Evolutionary conservation across 1,140 invertebrate species (phyloP), one percentile per base, ranked within the genome.

Genomic region (Microplitis mediator): DNA sequence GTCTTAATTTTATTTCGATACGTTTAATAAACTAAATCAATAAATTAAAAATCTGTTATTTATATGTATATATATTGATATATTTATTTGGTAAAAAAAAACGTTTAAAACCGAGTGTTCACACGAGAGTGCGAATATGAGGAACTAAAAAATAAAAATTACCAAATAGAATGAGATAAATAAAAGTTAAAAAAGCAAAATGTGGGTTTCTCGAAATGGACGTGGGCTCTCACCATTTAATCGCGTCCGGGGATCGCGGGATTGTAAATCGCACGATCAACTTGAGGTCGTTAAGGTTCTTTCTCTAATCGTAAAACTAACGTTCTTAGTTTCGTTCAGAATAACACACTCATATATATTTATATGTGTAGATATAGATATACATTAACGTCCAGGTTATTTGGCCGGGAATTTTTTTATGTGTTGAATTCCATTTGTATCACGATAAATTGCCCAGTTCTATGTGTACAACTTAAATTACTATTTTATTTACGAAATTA

Each of bases 301-400:
- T 56, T 62, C 60, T 69, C 76, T 79, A 79, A 79, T 79, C 76
- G 77, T 78, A 79, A 79, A 79, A 76, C 64, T 68, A 72, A 70
- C 69, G 73, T 68, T 79, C 56, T 34, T 51, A 71, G 62, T 63
- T 65, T 50, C 50, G 39, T 31, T 51, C 14, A 32, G 45, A 71
- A 23, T 45, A 23, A 23, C 23, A 62, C 14, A 65, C 32, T 54
- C 31, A 31, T 31, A 31, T 35, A n/a, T 62, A 36, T 16, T 62
- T 62, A 62, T 62, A 31, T 62, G 35, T 5, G 60, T 11, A n/a
- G 32, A 23, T 14, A 23, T 14, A 56, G 16, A 23, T 14, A 16
- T 23, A 14, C n/a, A 14, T 56, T 23, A 56, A 23, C 52, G 3
- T 23, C 16, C 52, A 23, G 35, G 23, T 64, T 64, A 64, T 64